Base-by-base conservation (phyloP, 2,113 vertebrate genomes). In the Crocuta crocuta region DNA sequence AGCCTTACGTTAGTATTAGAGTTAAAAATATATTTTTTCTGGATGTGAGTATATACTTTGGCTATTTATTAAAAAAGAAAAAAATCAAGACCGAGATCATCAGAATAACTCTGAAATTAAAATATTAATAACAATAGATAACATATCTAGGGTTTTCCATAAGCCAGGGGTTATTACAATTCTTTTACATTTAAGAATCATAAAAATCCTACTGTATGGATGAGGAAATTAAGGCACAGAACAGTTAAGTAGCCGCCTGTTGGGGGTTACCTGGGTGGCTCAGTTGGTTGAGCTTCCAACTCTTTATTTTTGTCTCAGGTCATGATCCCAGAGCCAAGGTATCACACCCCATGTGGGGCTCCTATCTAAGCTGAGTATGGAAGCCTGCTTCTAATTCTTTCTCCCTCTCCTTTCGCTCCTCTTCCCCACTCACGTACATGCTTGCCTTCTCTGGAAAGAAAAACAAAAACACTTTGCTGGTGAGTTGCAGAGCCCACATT, bases 1-100 rank as follows among this genome's bases (percentile, higher is more conserved):
- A 86, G 21, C 19, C 17, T 58, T 90, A 74, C 48, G 65, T 87
- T 68, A 2, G 10, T 80, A 68, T 16, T 89, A 68, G 19, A 70
- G 15, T 79, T 89, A 28, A 94, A 98, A 89, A 80, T 71, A 4
- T 91, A 78, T 10, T 61, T 89, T 91, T 96, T 45, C 23, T 70
- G 8, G 15, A 70, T 35, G 70, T 79, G 0, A 55, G 3, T 78
- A 82, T 96, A 85, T 76, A 4, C 9, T 94, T 96, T 92, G 17
- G 1, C 7, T 88, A 58, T 63, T 85, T 43, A n/a, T 96, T 39
- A 70, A 55, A 82, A 76, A 70, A n/a, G 48, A 35, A 73, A 86
- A 73, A 73, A 73, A 53, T 35, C 23, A 90, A 83, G 5, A 63
- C 1, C 35, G 0, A 8, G 7, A 78, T 16, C n/a, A 70, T 92